A percentile compares a stretch with the other conserved stretches of the same genome.
phyloP scores from a whole-genome alignment of 2,888 invertebrate species.

The Archips xylosteana region DNA sequence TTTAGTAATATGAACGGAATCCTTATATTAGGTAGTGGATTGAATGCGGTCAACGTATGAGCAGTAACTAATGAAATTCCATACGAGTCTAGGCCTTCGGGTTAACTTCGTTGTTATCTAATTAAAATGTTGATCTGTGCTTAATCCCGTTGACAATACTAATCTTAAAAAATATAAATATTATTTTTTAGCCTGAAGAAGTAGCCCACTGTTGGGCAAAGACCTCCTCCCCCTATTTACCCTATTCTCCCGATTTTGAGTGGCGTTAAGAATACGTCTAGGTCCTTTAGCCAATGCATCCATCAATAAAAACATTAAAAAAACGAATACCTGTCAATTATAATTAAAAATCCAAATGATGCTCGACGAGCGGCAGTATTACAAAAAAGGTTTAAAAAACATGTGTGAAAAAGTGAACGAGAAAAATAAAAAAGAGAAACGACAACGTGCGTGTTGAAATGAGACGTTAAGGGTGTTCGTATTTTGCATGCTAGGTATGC shows the following conservation, averaged over 20 bases:
- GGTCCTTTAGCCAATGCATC: too few relatives aligned
- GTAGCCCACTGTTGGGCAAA: too few relatives aligned
- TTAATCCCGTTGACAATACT: not conserved
- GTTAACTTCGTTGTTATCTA: conserved; percentile 6
- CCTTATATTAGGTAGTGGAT: conserved; percentile 15
- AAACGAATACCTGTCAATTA: not conserved
- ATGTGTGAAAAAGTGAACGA: not conserved
- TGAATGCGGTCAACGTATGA: conserved; percentile 35
- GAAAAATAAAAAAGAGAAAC: conserved; percentile 7
- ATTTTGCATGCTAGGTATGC: not conserved
- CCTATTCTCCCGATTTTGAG: too few relatives aligned
- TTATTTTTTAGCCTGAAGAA: too few relatives aligned
- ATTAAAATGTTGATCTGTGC: not conserved
- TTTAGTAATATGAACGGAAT: conserved; percentile 10
- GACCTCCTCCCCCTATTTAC: too few relatives aligned
- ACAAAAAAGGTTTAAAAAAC: not conserved
- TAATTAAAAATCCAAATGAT: not conserved
- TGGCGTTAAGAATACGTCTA: too few relatives aligned
- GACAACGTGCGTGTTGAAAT: conserved; percentile 1
- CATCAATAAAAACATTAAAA: too few relatives aligned
- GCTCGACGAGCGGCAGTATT: not conserved
- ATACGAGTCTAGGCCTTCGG: not conserved
- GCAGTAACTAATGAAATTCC: conserved; percentile 39
- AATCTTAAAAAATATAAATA: too few relatives aligned
- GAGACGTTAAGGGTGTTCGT: conserved; percentile 7